Evolutionary conservation across 2,888 invertebrate genomes (phyloP), one percentile per base, ranked within the genome.

Genomic region (Dendrolimus houi): DNA sequence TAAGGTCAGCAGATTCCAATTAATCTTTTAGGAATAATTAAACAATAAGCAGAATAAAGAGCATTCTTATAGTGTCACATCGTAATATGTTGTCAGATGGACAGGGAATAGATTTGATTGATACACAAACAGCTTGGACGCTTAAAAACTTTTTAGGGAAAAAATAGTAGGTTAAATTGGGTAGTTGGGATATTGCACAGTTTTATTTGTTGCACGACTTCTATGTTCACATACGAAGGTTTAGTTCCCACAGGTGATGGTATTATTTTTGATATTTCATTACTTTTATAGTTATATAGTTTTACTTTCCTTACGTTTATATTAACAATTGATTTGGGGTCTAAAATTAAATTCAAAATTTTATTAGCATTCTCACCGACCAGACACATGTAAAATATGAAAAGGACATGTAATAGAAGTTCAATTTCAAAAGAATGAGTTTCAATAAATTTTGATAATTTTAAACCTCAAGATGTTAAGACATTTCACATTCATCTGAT

Each of bases 131-230:
- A 41, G n/a, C 13, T 53, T 12, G 41, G 56, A 52, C 9, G 14
- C 41, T 52, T 53, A 41, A 47, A 47, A 47, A 7, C 47, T 47
- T 47, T 47, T 47, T 47, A 47, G 47, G 54, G 55, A 42, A 57
- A 41, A 54, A 65, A 62, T 61, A 59, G 60, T 70, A 69, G 67
- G 70, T 68, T 74, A 9, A 68, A 66, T 64, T 71, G 55, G 60
- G 73, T 84, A 83, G 81, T 74, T 74, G 80, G 79, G 78, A 73
- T 74, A 70, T 68, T 71, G 79, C 84, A 85, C 86, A 75, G 72
- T 77, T 81, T 76, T 81, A 72, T 79, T 74, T 78, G 65, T 69
- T 82, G 87, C 87, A 87, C 87, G 71, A 74, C 79, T 81, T 81
- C 75, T 72, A 71, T 74, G 66, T 77, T 74, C 78, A 77, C 76